Base-by-base conservation (phyloP, 1,140 invertebrate genomes). In the Lamellibrachia luymesi region DNA sequence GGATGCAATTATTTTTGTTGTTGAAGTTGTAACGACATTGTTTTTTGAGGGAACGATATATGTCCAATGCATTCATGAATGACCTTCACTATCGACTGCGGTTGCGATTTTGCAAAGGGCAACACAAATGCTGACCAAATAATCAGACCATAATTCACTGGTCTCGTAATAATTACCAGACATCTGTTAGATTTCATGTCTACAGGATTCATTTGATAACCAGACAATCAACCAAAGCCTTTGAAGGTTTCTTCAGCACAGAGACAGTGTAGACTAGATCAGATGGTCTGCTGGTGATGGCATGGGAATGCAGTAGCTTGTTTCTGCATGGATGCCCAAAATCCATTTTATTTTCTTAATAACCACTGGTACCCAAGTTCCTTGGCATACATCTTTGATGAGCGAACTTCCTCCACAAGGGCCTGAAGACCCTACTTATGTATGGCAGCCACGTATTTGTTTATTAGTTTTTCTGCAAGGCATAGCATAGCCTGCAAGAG, bases 391-490 rank as follows among this genome's bases (percentile, higher is more conserved):
- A 80, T 80, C 64, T 80, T 80, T 80, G 64, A 80, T 80, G 64
- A 80, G 64, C 64, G 13, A 22, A 80, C 13, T 80, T 22, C 25
- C 64, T 22, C 64, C 17, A 80, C 17, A 22, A 10, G 17, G 64
- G 64, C 17, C 64, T 22, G 64, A 80, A 10, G 64, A 38, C 17
- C 64, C 64, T 10, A 80, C 4, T 80, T 80, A 80, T 22, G 13
- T 17, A 80, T 80, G 64, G 64, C 64, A 22, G 64, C 64, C 64
- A 80, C 64, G 64, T 80, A 80, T 80, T 80, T 80, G 64, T 80
- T 80, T 80, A 80, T 80, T 80, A 80, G 64, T 80, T 80, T 80
- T 80, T 80, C 64, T 80, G 64, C 64, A 80, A 80, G 64, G 64
- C 64, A 80, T 2, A 80, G 25, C 25, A 10, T 80, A 80, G 38